Base-by-base conservation (phyloP, 2,888 invertebrate species). In the Dicyrtomina minuta region DNA sequence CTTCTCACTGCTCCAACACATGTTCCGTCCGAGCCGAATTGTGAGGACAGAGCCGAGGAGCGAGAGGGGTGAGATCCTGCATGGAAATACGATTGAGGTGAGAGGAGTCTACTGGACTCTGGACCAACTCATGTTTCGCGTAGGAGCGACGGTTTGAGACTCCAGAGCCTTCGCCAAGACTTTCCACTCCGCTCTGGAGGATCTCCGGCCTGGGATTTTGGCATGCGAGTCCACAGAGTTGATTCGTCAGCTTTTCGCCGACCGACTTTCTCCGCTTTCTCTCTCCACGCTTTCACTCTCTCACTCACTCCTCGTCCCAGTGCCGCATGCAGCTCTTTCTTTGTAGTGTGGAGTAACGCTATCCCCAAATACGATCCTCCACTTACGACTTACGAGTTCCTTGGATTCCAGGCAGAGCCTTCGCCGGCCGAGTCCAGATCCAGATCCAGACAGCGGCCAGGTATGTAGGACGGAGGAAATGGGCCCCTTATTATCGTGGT, bases 121-220 rank as follows among this genome's bases (percentile, higher is more conserved):
- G 58, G 58, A 58, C 41, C 41, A 58, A 33, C 58, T 58, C 58
- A 58, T 58, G 58, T 58, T 58, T 58, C 58, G 58, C 41, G 39
- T 33, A 58, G 41, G 39, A 41, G 39, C 12, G 58, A 58, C 27
- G 58, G 39, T 58, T 39, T 39, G 39, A 58, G 58, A 58, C 58
- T 58, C 58, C 58, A 22, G 41, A 58, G 56, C n/a, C 33, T 15
- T 24, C 13, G 1, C 10, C 13, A 27, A n/a, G 5, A 22, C 12
- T 33, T 56, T 26, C n/a, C 56, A 15, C 26, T n/a, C 56, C 3
- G 27, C 56, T 13, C n/a, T 27, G 15, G 27, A 17, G 49, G n/a
- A 12, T 8, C 5, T 49, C 20, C 5, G 20, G 22, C 20, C 5
- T 17, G 6, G 51, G 13, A 22, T 22, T n/a, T n/a, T 12, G 13